phyloP scores from a whole-genome alignment of 1,140 invertebrate species.

The Proales similis region DNA sequence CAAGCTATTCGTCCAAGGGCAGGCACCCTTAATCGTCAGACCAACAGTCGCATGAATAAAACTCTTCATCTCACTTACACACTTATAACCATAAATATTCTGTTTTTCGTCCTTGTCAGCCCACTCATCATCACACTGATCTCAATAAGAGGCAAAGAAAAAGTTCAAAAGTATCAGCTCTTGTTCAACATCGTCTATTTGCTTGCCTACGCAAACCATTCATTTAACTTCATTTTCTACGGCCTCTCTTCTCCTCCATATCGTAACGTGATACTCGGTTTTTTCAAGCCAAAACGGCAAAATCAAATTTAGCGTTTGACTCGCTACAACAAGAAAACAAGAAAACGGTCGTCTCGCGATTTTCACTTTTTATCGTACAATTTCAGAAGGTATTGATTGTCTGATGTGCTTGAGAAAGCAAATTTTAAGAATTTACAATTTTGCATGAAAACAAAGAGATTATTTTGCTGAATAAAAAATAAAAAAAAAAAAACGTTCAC shows the following conservation, averaged over 20 bases:
- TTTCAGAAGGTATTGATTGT: no score
- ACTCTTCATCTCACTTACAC: conserved; percentile 35
- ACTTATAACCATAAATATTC: conserved; percentile 3
- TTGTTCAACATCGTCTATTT: conserved; percentile 20
- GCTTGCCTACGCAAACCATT: conserved; percentile 35
- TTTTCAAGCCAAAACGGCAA: no score
- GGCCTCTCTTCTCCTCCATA: conserved; percentile 32
- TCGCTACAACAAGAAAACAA: no score
- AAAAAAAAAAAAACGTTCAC: no score
- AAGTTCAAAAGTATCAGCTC: neutral
- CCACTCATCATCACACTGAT: conserved; percentile 16
- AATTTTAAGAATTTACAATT: no score
- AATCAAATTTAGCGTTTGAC: no score
- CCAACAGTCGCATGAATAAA: conserved; percentile 11
- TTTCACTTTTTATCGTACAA: no score
- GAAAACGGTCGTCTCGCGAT: no score
- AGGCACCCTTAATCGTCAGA: neutral
- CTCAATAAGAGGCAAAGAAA: conserved; percentile 15
- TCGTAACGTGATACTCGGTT: conserved; percentile 27
- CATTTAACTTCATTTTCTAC: conserved; percentile 37
- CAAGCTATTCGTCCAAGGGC: neutral
- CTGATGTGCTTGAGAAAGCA: no score
- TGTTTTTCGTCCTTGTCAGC: conserved; percentile 27
- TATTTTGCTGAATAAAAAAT: no score
- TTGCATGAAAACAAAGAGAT: no score